Evolutionary conservation across 1,140 invertebrate genomes (phyloP), one percentile per base, ranked within the genome.

Genomic region (Drosophila asahinai): DNA sequence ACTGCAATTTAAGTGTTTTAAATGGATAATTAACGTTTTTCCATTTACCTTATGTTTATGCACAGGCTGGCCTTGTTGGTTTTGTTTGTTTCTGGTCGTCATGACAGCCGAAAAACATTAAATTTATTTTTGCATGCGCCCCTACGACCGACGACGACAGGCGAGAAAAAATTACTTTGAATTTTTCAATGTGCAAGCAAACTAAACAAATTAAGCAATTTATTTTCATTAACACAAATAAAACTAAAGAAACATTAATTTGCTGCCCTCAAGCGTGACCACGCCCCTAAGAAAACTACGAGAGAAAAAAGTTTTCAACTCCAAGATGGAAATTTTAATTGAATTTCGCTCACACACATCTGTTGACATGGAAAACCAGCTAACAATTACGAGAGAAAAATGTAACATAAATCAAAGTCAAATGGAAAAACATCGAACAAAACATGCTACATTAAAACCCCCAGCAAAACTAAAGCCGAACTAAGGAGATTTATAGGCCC

Each of bases 121-220:
- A 61, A 62, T 67, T 67, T 19, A 67, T 52, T 70, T 68, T 68
- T 52, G 48, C 66, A 67, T 48, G 63, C 27, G 25, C 51, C 59
- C 19, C 33, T 33, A 7, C 42, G 5, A 17, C 12, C 33, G 1
- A 33, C 14, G 25, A 38, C 40, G n/a, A 36, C 17, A 38, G 9
- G n/a, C 38, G 45, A 33, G 33, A 45, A 43, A 55, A 79, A 76
- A 76, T 76, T 71, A 81, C 62, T 80, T 80, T 68, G 47, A 80
- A 72, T 57, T 57, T 80, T 81, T 62, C 30, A 25, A 25, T 65
- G 63, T 76, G 72, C 75, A 76, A 81, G 54, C 51, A 57, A 57
- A 77, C 81, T 74, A 61, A 77, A 84, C 82, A 86, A 81, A 86
- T 86, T 86, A 86, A 87, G 83, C 79, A 86, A 86, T 86, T 86